Evolutionary conservation across 2,797 vertebrate genomes (phyloP), one percentile per base, ranked within the genome.

Genomic region (Hydrophis major): DNA sequence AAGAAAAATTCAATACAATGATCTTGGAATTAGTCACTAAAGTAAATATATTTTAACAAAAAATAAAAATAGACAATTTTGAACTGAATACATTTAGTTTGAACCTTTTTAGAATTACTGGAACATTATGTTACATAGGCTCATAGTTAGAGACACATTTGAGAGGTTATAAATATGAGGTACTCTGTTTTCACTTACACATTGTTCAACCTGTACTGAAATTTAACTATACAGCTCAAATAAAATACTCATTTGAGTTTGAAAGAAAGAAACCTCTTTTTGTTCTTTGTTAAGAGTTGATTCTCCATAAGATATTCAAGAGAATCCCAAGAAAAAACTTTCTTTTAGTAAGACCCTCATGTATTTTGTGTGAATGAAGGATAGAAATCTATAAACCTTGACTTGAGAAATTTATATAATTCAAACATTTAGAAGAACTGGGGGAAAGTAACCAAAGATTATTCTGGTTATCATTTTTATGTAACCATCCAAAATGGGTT

Each of bases 1-100:
- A 93, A 61, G 93, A 95, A 93, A 95, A 92, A 95, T 13, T 89
- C 95, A 94, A 93, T 93, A 93, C 83, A 74, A 92, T n/a, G 53
- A 20, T 11, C n/a, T 63, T 86, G 53, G 47, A 42, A 93, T 55
- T 53, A 37, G 7, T 55, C 27, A 28, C 83, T 59, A 66, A 89
- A 1, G 12, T 56, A 86, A 42, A 61, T 0, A 25, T 89, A n/a
- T 91, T 47, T 89, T 37, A 47, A 27, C 12, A 14, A 7, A 55
- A 57, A 61, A 78, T 20, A 55, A 37, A 94, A 93, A 16, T 32
- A 74, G 20, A 69, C 4, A 10, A 0, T 0, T 83, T 90, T 87
- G 61, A 4, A 91, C 32, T 20, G 50, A 91, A 88, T 86, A 94
- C 55, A 47, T 95, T 92, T 94, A 93, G 57, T 78, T 89, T 93